phyloP scores from a whole-genome alignment of 1,140 invertebrate genomes.

The Drosophila elegans region DNA sequence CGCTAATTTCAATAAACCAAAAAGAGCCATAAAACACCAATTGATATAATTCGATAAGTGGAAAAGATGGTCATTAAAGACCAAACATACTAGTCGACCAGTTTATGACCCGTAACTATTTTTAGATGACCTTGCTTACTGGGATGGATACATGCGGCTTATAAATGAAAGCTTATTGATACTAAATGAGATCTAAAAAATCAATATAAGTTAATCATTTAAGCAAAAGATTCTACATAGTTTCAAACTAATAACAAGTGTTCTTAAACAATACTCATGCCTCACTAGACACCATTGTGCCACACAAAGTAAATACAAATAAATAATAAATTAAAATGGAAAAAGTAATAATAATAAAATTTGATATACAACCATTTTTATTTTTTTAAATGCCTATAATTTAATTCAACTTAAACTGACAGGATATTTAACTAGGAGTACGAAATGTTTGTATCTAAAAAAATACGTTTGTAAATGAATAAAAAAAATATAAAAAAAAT shows the following conservation, averaged over 20 bases:
- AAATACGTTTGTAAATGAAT: no score
- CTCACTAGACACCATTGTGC: no score
- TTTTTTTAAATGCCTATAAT: no score
- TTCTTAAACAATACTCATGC: no score
- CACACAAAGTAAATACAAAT: neutral
- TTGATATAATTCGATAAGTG: constrained; percentile 31
- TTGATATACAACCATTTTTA: no score
- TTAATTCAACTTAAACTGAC: no score
- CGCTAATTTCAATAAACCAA: constrained; percentile 73
- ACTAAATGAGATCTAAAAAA: neutral
- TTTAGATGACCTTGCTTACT: constrained; percentile 6
- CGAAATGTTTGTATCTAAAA: no score
- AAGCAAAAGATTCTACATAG: neutral
- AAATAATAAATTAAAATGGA: neutral
- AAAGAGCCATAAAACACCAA: constrained; percentile 42
- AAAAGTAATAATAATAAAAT: neutral
- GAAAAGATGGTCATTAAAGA: constrained; percentile 13
- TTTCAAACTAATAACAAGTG: no score
- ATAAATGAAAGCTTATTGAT: neutral
- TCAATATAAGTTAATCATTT: neutral
- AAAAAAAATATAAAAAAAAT: no score
- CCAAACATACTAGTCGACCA: neutral
- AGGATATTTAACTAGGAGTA: no score
- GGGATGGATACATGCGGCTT: neutral
- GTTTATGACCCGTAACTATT: constrained; percentile 3